phyloP scores from a whole-genome alignment of 2,113 vertebrate genomes.

The Zosterops pallidus region DNA sequence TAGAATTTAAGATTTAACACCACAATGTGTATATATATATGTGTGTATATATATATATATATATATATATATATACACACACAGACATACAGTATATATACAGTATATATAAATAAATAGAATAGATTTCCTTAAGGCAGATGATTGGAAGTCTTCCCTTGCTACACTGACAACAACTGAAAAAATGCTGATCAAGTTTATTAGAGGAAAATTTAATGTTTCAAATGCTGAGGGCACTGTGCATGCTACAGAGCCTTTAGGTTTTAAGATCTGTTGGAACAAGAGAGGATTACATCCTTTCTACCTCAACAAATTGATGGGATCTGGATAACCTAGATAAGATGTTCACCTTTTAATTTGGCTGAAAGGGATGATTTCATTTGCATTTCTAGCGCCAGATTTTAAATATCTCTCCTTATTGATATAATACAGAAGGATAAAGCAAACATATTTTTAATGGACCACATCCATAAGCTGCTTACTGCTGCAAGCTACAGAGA shows the following conservation, averaged over 20 bases:
- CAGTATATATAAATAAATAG: background rate
- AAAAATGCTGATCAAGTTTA: background rate
- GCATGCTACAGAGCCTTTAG: background rate
- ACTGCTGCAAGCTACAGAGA: background rate
- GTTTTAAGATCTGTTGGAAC: background rate
- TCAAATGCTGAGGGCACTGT: too few species aligned
- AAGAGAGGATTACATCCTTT: background rate
- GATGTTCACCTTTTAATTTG: background rate
- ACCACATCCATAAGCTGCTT: background rate
- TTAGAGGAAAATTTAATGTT: background rate
- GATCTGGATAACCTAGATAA: background rate
- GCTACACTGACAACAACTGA: background rate
- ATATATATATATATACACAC: background rate
- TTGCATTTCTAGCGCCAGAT: background rate
- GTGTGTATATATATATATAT: background rate
- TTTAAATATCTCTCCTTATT: background rate
- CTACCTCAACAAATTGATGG: background rate
- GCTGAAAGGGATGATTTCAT: background rate
- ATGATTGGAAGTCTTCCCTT: background rate
- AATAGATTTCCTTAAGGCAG: background rate
- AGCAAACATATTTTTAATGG: background rate
- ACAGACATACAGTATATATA: background rate
- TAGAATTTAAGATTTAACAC: background rate
- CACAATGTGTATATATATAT: accelerated
- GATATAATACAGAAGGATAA: background rate